A percentile compares a stretch with the other conserved stretches of the same genome.
Evolutionary conservation across 2,797 vertebrate species (phyloP).

Genomic region (Aphelocoma californica): DNA sequence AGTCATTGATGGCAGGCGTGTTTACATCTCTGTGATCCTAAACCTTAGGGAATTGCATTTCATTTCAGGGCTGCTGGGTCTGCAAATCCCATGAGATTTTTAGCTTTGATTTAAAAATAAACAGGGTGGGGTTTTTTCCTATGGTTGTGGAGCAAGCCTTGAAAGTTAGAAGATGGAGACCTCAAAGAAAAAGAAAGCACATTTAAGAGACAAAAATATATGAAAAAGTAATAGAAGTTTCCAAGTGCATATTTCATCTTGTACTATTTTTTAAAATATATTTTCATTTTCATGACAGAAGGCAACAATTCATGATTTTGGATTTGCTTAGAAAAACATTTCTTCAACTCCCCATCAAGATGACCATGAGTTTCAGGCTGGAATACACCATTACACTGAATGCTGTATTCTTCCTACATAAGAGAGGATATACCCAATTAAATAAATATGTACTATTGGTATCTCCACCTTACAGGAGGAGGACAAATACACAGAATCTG

Average conservation of each 20-base stretch:
- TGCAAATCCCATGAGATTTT: not conserved
- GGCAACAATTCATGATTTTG: not conserved
- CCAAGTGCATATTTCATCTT: not conserved
- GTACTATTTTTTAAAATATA: not conserved
- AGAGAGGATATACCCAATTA: not conserved
- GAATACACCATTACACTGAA: not conserved
- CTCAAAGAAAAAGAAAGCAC: not conserved
- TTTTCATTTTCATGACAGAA: not conserved
- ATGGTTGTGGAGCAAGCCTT: not conserved
- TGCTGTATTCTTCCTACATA: not conserved
- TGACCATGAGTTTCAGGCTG: not conserved
- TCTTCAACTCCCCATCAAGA: not conserved
- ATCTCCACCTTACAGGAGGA: not conserved
- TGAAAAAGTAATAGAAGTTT: not conserved
- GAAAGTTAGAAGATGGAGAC: not conserved
- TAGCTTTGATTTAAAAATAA: not conserved
- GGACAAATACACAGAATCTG: not conserved
- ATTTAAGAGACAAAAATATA: not conserved
- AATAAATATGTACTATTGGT: not conserved
- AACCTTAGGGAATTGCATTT: slow-evolving; percentile 7
- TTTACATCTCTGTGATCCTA: slow-evolving; percentile 15
- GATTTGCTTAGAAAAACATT: not conserved
- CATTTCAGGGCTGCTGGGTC: not conserved
- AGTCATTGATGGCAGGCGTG: not conserved
- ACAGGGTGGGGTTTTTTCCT: not conserved